Percentiles rank a stretch among this genome's conserved stretches.
Evolutionary conservation across 2,113 vertebrate genomes (phyloP).

Genomic region (Xiphophorus couchianus): DNA sequence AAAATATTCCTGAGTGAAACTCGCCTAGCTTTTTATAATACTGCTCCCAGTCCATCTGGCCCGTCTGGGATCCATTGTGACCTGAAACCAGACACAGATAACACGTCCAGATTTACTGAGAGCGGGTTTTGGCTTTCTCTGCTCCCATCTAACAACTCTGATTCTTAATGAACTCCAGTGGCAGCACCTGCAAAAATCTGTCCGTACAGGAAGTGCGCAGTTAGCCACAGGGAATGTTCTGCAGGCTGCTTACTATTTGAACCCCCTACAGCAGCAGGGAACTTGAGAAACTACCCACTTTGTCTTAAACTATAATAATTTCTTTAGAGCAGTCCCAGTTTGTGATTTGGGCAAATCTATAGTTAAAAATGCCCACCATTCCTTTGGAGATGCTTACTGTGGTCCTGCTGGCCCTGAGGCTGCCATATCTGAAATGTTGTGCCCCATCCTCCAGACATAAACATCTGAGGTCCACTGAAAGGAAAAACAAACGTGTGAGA

Average conservation of each 20-base stretch:
- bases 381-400: conserved; percentile 78
- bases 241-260: not conserved
- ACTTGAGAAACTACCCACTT: not conserved
- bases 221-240: conserved; percentile 22
- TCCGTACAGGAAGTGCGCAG: conserved; percentile 34
- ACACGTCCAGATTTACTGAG: conserved; percentile 42
- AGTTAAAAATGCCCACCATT: not conserved
- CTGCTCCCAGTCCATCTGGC: conserved; percentile 81
- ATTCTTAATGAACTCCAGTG: conserved; percentile 46
- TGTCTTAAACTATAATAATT: not conserved
- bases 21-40: conserved; percentile 78
- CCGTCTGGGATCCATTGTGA: conserved; percentile 79
- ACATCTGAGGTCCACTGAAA: conserved; percentile 89
- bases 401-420: conserved; percentile 93
- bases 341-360: too few relatives aligned
- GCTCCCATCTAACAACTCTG: conserved; percentile 22
- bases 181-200: conserved; percentile 31
- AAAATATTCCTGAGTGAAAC: conserved; percentile 44
- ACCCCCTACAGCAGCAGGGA: not conserved
- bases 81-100: conserved; percentile 79
- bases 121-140: conserved; percentile 6
- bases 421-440: conserved; percentile 97
- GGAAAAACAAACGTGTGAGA: conserved; percentile 21
- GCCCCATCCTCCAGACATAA: conserved; percentile 96
- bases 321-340: not conserved